These are phyloP conservation scores for Selenia dentaria DNA, from an alignment of 2,888 invertebrate species.

Conservation along the genomic window DNA sequence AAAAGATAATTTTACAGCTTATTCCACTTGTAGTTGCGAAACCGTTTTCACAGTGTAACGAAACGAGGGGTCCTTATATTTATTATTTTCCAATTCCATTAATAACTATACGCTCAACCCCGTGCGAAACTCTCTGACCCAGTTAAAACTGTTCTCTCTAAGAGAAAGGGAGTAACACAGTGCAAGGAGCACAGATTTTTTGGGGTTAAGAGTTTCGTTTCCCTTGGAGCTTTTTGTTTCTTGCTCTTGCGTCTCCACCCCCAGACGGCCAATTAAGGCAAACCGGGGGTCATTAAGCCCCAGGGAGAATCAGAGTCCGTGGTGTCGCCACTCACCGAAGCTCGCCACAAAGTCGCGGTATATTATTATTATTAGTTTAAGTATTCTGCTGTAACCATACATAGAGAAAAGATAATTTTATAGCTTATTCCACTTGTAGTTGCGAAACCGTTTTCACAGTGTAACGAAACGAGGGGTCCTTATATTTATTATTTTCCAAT, in stretches of 20 bases:
- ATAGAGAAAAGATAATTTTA: too few relatives aligned
- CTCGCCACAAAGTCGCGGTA: too few relatives aligned
- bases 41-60: slow-evolving; percentile 12
- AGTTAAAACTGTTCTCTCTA: slow-evolving; percentile 20
- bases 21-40: slow-evolving; percentile 1
- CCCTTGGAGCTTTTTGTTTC: too few relatives aligned
- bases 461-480: slow-evolving; percentile 7
- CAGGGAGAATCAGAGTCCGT: too few relatives aligned
- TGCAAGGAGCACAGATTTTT: slow-evolving; percentile 1
- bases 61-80: slow-evolving; percentile 11
- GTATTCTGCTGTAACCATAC: too few relatives aligned
- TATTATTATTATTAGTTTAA: too few relatives aligned
- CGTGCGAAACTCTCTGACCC: slow-evolving; percentile 11
- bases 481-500: slow-evolving; percentile 21
- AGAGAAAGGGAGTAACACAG: slow-evolving; percentile 9
- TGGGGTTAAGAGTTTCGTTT: slow-evolving; percentile 9
- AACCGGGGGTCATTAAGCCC: too few relatives aligned
- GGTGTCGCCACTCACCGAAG: too few relatives aligned
- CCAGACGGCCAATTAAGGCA: too few relatives aligned
- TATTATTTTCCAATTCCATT: slow-evolving; percentile 23
- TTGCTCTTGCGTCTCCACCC: too few relatives aligned
- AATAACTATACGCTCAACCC: slow-evolving; percentile 15
- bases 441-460: slow-evolving; percentile 10
- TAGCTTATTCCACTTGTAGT: not conserved
- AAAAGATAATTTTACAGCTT: too few relatives aligned